These are phyloP conservation scores for Centroberyx gerrardi DNA, from an alignment of 2,797 vertebrate genomes.

Conservation along the genomic window DNA sequence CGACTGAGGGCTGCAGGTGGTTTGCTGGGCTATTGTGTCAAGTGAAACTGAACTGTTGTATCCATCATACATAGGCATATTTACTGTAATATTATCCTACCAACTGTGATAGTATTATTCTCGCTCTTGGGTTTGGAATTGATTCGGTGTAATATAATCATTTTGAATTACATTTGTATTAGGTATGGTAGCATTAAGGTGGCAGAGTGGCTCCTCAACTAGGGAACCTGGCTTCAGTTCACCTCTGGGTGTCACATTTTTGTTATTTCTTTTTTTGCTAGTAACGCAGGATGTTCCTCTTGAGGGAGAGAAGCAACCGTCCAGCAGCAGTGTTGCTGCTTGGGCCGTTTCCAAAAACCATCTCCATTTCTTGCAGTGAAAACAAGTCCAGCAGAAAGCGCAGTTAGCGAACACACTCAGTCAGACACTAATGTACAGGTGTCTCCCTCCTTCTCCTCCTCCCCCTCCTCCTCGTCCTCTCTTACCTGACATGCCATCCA, in stretches of 20 bases:
- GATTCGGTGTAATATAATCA: no score
- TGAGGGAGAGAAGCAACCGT: no score
- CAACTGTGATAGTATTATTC: not conserved
- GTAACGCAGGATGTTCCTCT: no score
- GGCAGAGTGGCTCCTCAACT: no score
- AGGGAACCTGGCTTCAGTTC: not conserved
- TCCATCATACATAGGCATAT: not conserved
- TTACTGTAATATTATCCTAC: not conserved
- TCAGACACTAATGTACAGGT: not conserved
- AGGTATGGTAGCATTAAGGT: no score
- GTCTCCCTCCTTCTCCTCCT: not conserved
- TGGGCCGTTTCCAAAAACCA: slow-evolving; percentile 4
- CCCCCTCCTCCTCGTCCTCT: slow-evolving; percentile 12
- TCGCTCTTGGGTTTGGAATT: not conserved
- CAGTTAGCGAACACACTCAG: slow-evolving; percentile 2
- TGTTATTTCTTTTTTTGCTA: no score
- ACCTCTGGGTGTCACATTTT: no score
- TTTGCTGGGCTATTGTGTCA: not conserved
- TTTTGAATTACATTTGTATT: no score
- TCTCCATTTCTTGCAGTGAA: slow-evolving; percentile 13
- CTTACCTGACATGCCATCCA: slow-evolving; percentile 38
- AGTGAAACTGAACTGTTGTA: not conserved
- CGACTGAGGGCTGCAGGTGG: not conserved
- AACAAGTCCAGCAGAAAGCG: slow-evolving; percentile 2
- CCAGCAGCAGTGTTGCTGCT: no score